These are phyloP conservation scores for Nomada lathburiana DNA, from an alignment of 2,888 invertebrate genomes.

Conservation along the genomic window DNA sequence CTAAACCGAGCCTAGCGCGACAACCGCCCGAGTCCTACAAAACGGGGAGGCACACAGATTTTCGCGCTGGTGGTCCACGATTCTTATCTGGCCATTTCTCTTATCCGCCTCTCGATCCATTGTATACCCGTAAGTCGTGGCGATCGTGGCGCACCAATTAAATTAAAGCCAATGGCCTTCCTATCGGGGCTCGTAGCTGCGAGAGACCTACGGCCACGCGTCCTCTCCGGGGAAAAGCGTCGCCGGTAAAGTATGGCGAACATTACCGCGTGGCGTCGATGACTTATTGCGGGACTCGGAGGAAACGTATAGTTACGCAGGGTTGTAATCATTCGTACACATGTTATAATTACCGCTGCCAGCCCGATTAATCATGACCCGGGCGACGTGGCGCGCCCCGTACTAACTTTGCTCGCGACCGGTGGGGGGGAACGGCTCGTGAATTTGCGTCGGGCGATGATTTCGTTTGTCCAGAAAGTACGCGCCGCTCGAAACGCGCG, in stretches of 20 bases:
- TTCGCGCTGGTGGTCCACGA: slow-evolving; percentile 48
- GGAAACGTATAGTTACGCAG: slow-evolving; percentile 69
- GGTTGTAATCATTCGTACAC: slow-evolving; percentile 68
- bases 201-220: slow-evolving; percentile 63
- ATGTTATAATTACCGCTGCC: slow-evolving; percentile 70
- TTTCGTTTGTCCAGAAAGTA: slow-evolving; percentile 41
- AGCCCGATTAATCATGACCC: slow-evolving; percentile 64
- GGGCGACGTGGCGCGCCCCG: slow-evolving; percentile 18
- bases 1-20: not conserved
- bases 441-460: slow-evolving; percentile 38
- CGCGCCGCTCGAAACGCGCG: not conserved
- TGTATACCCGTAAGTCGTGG: slow-evolving; percentile 45
- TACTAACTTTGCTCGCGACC: slow-evolving; percentile 41
- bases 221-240: slow-evolving; percentile 53
- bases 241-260: slow-evolving; percentile 61
- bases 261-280: slow-evolving; percentile 64
- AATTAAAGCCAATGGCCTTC: slow-evolving; percentile 63
- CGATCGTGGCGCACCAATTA: slow-evolving; percentile 60
- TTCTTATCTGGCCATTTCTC: slow-evolving; percentile 41
- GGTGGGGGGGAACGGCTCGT: slow-evolving; percentile 6
- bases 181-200: slow-evolving; percentile 25
- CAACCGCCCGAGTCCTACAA: slow-evolving; percentile 1
- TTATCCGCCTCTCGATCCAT: slow-evolving; percentile 55
- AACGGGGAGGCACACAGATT: slow-evolving; percentile 22
- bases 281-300: slow-evolving; percentile 65